A percentile compares a stretch with the other conserved stretches of the same genome.
phyloP scores from a whole-genome alignment of 2,797 vertebrate species.

The Pampus argenteus region DNA sequence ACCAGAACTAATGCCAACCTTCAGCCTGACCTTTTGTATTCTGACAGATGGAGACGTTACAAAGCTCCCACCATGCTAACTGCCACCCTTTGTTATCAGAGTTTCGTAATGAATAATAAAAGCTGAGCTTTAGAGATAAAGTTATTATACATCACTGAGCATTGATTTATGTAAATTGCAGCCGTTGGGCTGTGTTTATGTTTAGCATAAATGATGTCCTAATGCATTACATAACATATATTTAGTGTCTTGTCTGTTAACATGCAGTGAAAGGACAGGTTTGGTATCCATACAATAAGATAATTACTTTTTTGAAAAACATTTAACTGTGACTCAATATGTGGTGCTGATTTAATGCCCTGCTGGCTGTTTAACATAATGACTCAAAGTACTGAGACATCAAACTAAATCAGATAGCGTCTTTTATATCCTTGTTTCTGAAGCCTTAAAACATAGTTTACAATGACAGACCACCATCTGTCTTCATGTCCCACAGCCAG shows the following conservation, averaged over 20 bases:
- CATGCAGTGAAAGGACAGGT: neutral
- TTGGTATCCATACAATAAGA: neutral
- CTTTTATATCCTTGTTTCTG: constrained; percentile 9
- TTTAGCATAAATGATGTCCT: neutral
- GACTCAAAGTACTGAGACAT: neutral
- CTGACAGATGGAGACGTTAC: constrained; percentile 56
- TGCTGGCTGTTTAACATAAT: neutral
- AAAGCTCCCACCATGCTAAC: constrained; percentile 25
- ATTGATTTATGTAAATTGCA: constrained; percentile 13
- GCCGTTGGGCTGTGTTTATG: neutral
- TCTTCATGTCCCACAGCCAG: constrained; percentile 41
- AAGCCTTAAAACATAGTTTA: constrained; percentile 44
- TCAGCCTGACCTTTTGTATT: constrained; percentile 63
- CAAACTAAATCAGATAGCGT: neutral
- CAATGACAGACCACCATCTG: constrained; percentile 36
- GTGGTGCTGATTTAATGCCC: neutral
- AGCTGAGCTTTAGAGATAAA: neutral
- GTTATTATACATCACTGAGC: constrained; percentile 7
- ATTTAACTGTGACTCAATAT: neutral
- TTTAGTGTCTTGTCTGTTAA: neutral
- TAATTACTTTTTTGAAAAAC: constrained; percentile 16
- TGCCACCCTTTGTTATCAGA: constrained; percentile 37
- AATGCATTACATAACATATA: neutral
- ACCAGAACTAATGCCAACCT: constrained; percentile 66
- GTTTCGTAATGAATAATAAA: constrained; percentile 42